Evolutionary conservation across 2,888 invertebrate species (phyloP).

Genomic region (Thecophora atra): DNA sequence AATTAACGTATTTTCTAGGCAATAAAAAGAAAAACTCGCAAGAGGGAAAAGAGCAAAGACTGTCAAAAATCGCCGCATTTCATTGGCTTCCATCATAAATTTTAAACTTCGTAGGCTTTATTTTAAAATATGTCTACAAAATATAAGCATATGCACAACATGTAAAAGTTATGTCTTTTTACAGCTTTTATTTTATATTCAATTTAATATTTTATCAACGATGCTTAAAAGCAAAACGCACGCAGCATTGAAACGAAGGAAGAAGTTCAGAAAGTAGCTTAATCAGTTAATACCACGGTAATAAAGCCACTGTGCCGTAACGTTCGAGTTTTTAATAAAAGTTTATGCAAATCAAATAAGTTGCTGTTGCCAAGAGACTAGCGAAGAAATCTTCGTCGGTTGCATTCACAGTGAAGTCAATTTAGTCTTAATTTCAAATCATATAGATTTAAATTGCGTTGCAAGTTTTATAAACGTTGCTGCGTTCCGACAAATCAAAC

Average conservation of each 20-base stretch:
- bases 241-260: neutral
- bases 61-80: too few species aligned
- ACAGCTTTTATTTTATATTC: neutral
- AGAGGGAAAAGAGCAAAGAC: too few species aligned
- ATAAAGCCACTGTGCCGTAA: neutral
- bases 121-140: too few species aligned
- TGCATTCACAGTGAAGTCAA: neutral
- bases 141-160: too few species aligned
- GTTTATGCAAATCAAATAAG: constrained; percentile 44
- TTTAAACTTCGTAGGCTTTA: too few species aligned
- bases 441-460: neutral
- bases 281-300: neutral
- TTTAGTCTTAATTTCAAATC: neutral
- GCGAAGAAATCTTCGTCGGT: neutral
- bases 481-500: constrained; percentile 44
- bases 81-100: too few species aligned
- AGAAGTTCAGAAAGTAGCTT: neutral
- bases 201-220: neutral
- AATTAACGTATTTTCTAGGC: too few species aligned
- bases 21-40: too few species aligned
- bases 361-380: constrained; percentile 1
- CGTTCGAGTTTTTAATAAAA: constrained; percentile 27
- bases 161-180: too few species aligned
- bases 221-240: too few species aligned
- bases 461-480: neutral